Evolutionary conservation across 2,888 invertebrate species (phyloP), one percentile per base, ranked within the genome.

Genomic region (Mycogona germanica): DNA sequence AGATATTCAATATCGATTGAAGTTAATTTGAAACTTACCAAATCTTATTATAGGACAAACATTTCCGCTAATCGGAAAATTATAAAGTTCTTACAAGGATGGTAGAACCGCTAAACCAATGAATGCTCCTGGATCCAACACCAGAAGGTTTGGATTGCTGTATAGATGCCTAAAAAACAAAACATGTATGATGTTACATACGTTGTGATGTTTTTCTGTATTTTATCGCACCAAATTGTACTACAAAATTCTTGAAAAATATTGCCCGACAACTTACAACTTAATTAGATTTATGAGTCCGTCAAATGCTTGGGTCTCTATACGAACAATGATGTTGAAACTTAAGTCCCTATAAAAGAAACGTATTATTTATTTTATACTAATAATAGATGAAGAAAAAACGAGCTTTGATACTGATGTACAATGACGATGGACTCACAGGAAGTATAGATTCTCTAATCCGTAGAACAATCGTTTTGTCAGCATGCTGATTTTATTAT

Each of bases 111-210:
- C 55, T 9, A 64, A 47, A 3, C 64, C 64, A 25, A 52, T 49
- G 53, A 64, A 64, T 25, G 64, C 62, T n/a, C 58, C 57, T 5
- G 64, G 54, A 51, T 61, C 60, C 29, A 64, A 59, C 29, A 55
- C 58, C 4, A 45, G 23, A 6, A 64, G 48, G 3, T 58, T 53
- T 7, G 58, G 58, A 55, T 64, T 64, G 25, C 61, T 58, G 17
- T 62, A 60, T 7, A 64, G 48, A 44, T 51, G 14, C 30, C 40
- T 55, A 50, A 17, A 29, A 37, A 35, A 46, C 21, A 41, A 42
- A 12, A 46, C 19, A 46, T 14, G 9, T 12, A 53, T 17, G 32
- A 12, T n/a, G 5, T 30, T 32, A n/a, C n/a, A n/a, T n/a, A n/a
- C n/a, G n/a, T n/a, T n/a, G n/a, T n/a, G n/a, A n/a, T n/a, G n/a